Base-by-base conservation (phyloP, 2,113 vertebrate genomes). In the Pterocles gutturalis region DNA sequence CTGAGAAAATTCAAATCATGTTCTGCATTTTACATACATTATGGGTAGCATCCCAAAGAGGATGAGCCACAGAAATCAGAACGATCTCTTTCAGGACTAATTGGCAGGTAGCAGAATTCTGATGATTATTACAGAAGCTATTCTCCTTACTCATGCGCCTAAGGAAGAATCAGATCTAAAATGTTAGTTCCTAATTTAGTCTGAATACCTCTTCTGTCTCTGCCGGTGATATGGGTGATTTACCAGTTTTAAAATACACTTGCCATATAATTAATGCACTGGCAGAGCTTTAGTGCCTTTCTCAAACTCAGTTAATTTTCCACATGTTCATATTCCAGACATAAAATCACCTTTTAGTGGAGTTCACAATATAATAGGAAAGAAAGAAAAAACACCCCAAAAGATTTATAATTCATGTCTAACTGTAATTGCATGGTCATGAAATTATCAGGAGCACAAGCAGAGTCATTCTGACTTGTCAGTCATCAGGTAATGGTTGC, bases 241-340 rank as follows among this genome's bases (percentile, higher is more conserved):
- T 94, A 91, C 79, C 71, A 91, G 62, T 88, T 57, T 60, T 87
- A 88, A 95, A 90, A 88, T 70, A 77, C 11, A 83, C 57, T 84
- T 86, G 55, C 55, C 53, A 78, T 70, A 89, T 92, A 97, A 94
- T 97, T 76, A 91, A 95, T 67, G 70, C 83, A 77, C 70, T 73
- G 15, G 17, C 38, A 80, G 73, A 88, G 51, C 85, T 93, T 93
- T 91, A 95, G 71, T 75, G 75, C 80, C 64, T 91, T 93, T 90
- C 90, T 80, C 86, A 96, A 95, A 94, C 48, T 77, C 78, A 69
- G 71, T 97, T 87, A 92, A 94, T 97, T 91, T 95, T 90, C 91
- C 81, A 92, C 91, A 95, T 81, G 78, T 87, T 87, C 57, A 9
- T 58, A 87, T 33, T 49, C 24, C 60, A 65, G 71, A 60, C 92